Base-by-base conservation (phyloP, 2,888 invertebrate species). In the Ormyrus thymus region DNA sequence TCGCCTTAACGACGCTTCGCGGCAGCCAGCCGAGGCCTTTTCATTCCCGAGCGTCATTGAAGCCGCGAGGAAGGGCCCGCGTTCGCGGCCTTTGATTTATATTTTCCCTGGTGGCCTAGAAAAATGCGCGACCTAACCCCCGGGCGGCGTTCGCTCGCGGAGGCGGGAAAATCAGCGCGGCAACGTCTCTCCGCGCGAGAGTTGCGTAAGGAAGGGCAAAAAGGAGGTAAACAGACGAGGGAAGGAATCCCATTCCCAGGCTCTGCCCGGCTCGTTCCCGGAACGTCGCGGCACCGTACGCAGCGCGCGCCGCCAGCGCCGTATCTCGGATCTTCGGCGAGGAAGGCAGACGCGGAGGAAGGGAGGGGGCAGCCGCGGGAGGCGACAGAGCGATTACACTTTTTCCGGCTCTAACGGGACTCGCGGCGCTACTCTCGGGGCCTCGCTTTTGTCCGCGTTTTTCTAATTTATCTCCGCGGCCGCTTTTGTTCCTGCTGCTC, bases 361-460 rank as follows among this genome's bases (percentile, higher is more conserved):
- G 51, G 46, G 58, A 46, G 45, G 5, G 56, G 15, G 15, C 29
- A 13, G 55, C 6, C 13, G 29, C 29, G 58, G 13, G 45, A 8
- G 15, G 10, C 10, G 8, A 6, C n/a, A n/a, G 45, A 65, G 65
- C 61, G 78, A 78, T 66, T 66, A 48, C 46, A 66, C 46, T 64
- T 78, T 78, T 69, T 65, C 78, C 64, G 56, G 56, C 50, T 56
- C 59, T 74, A 74, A 78, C 74, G 70, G 74, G 58, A 74, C 70
- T 61, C 46, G 13, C n/a, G 46, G 29, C 13, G 10, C 43, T 11
- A 29, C 55, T 8, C 13, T 4, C 4, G 0, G 5, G 56, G 55
- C 64, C 72, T 72, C 66, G 72, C 66, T 77, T 71, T 65, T 71
- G 59, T 72, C 65, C 50, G 13, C 2, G 10, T 56, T 53, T 46